Base-by-base conservation (phyloP, 2,113 vertebrate species). In the Psilopsiagon aymara region DNA sequence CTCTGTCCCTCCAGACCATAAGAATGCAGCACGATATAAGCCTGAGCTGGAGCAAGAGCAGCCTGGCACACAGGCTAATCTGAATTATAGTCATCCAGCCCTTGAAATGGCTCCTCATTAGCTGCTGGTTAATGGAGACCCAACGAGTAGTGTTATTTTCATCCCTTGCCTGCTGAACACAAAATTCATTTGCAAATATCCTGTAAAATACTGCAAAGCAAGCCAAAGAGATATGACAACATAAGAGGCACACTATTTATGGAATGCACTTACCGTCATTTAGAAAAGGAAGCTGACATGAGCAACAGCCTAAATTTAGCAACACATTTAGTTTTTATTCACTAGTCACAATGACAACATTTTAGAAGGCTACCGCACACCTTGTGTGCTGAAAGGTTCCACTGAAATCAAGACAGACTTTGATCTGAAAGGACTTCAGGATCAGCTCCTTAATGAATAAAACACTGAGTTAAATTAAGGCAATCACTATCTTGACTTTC, bases 141-240 rank as follows among this genome's bases (percentile, higher is more conserved):
- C 94, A 94, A 91, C 67, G 94, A 96, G 92, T 89, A 94, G 94
- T 63, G 94, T 96, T 96, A 96, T 97, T 97, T 97, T 97, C 96
- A 95, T 94, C 92, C 92, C 78, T 74, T 96, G 96, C 95, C 86
- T 96, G 89, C 95, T 94, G 95, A 96, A 96, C 92, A 85, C 88
- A 94, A 97, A 96, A 96, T 94, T 96, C 96, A 96, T 97, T 96
- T 96, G 95, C 96, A 97, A 97, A 96, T 96, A 96, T 94, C 92
- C 95, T 96, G 92, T 95, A 95, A 97, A 96, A 97, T 97, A 96
- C 95, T 95, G 94, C 96, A 97, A 96, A 97, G 95, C 96, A 96
- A 95, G 96, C 96, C 96, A 95, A 97, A 96, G 94, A 97, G 96
- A 96, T 97, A 97, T 96, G 96, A 96, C 95, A 96, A 97, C 94